Conservation (phyloP, 1,140 invertebrate species). For the Brachionus rubens region DNA sequence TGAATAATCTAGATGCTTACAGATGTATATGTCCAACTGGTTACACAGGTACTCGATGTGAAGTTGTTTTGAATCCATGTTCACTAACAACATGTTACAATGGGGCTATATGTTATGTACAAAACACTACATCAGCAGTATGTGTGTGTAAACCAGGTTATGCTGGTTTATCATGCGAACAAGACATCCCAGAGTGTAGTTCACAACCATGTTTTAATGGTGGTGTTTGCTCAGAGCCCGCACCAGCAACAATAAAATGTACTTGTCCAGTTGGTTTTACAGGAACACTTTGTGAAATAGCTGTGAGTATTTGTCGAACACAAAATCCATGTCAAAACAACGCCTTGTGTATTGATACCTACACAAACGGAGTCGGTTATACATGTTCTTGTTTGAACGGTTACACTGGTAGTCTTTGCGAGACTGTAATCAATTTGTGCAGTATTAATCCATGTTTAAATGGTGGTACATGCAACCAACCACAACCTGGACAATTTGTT, state of each 20-base stretch:
- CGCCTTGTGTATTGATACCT: slow-evolving; percentile 74
- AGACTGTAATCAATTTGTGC: slow-evolving; percentile 47
- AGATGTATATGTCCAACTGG: slow-evolving; percentile 49
- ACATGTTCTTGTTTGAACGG: slow-evolving; percentile 39
- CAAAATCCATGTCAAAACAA: slow-evolving; percentile 76
- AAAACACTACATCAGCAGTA: slow-evolving; percentile 12
- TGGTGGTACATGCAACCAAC: slow-evolving; percentile 50
- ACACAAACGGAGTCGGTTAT: slow-evolving; percentile 51
- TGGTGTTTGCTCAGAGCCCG: slow-evolving; percentile 45
- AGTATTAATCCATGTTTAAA: slow-evolving; percentile 49
- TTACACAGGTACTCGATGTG: slow-evolving; percentile 47
- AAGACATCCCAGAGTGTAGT: slow-evolving; percentile 36
- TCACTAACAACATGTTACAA: slow-evolving; percentile 30
- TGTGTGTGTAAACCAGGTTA: slow-evolving; percentile 40
- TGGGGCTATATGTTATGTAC: slow-evolving; percentile 33
- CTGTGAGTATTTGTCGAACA: neutral
- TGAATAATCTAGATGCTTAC: neutral
- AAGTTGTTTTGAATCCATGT: slow-evolving; percentile 49
- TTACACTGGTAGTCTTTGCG: slow-evolving; percentile 47
- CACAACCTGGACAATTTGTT: slow-evolving; percentile 39
- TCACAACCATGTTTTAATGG: slow-evolving; percentile 45
- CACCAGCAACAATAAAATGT: slow-evolving; percentile 53
- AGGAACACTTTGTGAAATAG: slow-evolving; percentile 59
- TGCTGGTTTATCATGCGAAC: slow-evolving; percentile 38
- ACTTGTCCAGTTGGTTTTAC: slow-evolving; percentile 70